Conservation (phyloP, 2,888 invertebrate genomes). For the Coelopa pilipes region DNA sequence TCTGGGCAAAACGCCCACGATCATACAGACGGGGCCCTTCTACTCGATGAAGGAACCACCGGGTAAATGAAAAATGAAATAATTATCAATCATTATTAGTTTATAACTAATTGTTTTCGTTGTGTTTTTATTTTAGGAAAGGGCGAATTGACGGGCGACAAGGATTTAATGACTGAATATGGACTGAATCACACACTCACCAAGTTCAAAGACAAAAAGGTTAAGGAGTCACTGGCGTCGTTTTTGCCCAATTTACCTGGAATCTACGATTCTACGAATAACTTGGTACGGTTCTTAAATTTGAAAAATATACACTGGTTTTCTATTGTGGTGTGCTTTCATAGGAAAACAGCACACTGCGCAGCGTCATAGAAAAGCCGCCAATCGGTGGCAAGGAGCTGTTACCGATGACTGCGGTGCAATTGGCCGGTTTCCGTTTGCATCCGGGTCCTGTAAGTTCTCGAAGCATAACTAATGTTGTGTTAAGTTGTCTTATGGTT, state of each 20-base stretch:
- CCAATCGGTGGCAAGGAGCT: constrained; percentile 93
- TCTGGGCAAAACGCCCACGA: constrained; percentile 95
- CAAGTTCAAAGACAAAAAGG: constrained; percentile 96
- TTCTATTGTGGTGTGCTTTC: constrained; percentile 21
- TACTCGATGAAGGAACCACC: constrained; percentile 98
- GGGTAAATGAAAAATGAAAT: constrained; percentile 69
- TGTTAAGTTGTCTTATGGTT: neutral
- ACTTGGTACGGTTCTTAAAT: constrained; percentile 69
- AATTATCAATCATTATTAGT: neutral
- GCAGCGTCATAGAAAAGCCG: constrained; percentile 95
- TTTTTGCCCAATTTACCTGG: constrained; percentile 96
- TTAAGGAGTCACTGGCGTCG: constrained; percentile 93
- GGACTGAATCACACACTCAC: constrained; percentile 96
- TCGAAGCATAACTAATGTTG: too few relatives aligned
- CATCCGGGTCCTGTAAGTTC: constrained; percentile 84
- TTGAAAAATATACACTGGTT: too few relatives aligned
- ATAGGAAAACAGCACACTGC: constrained; percentile 83
- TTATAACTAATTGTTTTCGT: neutral
- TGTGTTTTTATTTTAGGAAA: constrained; percentile 71
- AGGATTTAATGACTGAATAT: constrained; percentile 96
- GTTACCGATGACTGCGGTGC: constrained; percentile 84
- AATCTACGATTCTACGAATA: constrained; percentile 91
- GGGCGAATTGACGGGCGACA: constrained; percentile 94
- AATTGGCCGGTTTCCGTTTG: constrained; percentile 91
- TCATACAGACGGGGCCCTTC: constrained; percentile 97